phyloP scores from a whole-genome alignment of 2,888 invertebrate genomes.

The Drosophila paracracens region DNA sequence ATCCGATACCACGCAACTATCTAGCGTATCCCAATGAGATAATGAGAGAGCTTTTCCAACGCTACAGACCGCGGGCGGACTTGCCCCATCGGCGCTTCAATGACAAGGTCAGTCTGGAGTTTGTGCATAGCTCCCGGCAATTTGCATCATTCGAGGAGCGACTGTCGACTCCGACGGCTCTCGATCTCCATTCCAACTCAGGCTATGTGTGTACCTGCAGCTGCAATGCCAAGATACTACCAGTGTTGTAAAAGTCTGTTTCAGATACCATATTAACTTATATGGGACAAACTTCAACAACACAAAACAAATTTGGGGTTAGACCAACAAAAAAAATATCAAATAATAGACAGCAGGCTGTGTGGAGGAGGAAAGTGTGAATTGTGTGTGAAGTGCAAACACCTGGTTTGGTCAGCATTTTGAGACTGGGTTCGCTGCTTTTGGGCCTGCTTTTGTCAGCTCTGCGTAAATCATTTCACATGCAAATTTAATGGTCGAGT shows the following conservation, averaged over 20 bases:
- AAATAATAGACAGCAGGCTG: neutral
- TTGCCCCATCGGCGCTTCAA: conserved; percentile 68
- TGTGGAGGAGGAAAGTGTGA: neutral
- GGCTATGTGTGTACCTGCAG: conserved; percentile 60
- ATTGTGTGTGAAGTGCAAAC: conserved; percentile 47
- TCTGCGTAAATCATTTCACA: conserved; percentile 37
- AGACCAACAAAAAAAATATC: conserved; percentile 5
- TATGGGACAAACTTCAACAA: conserved; percentile 1
- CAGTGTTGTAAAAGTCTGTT: neutral
- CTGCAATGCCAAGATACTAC: conserved; percentile 27
- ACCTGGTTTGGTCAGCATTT: conserved; percentile 52
- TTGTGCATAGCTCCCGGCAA: conserved; percentile 59
- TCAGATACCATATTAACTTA: neutral
- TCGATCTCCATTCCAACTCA: conserved; percentile 53
- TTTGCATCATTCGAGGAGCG: conserved; percentile 71
- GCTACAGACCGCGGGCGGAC: conserved; percentile 60
- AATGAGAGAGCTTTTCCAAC: conserved; percentile 73
- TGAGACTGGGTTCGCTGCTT: conserved; percentile 4
- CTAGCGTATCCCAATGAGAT: conserved; percentile 78
- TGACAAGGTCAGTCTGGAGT: conserved; percentile 69
- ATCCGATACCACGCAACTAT: conserved; percentile 71
- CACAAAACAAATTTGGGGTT: conserved; percentile 39
- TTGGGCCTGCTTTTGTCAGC: conserved; percentile 48
- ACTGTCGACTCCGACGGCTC: conserved; percentile 28
- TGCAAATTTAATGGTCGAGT: conserved; percentile 46